phyloP scores from a whole-genome alignment of 2,113 vertebrate genomes.

The Pseudolaguvia tuberculata region DNA sequence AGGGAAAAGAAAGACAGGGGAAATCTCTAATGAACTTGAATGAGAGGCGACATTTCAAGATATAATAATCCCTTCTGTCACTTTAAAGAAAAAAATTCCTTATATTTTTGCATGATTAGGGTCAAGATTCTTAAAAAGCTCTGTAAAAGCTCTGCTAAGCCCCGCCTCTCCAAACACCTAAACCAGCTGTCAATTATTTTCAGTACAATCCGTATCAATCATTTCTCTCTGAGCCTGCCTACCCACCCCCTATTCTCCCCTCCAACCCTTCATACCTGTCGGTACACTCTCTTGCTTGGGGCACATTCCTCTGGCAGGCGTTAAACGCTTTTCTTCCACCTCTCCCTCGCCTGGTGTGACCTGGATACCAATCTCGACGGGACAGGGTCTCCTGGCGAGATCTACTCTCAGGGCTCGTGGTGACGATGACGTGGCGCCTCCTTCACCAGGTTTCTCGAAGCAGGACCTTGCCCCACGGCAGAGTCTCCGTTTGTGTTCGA shows the following conservation, averaged over 20 bases:
- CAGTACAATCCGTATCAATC: background rate
- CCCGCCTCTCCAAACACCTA: background rate
- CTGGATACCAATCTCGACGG: conserved; percentile 97
- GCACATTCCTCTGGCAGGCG: conserved; percentile 95
- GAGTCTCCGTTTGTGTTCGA: conserved; percentile 96
- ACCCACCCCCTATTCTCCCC: background rate
- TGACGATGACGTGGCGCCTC: conserved; percentile 77
- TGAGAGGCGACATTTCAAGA: conserved; percentile 37
- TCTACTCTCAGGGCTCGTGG: conserved; percentile 71
- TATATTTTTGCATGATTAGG: conserved; percentile 8
- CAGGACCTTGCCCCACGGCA: conserved; percentile 74
- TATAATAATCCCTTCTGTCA: conserved; percentile 63
- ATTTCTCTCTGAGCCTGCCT: background rate
- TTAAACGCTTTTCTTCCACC: conserved; percentile 82
- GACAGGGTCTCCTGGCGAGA: conserved; percentile 83
- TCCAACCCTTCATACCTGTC: conserved; percentile 72
- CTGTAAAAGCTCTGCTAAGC: conserved; percentile 20
- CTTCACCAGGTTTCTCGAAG: conserved; percentile 87
- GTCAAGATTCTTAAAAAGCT: background rate
- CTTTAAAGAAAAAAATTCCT: conserved; percentile 58
- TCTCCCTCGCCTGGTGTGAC: conserved; percentile 84
- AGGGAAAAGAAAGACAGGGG: conserved; percentile 9
- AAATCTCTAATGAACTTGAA: conserved; percentile 66
- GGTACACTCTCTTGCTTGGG: conserved; percentile 91
- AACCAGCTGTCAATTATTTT: background rate